Base-by-base conservation (phyloP, 2,888 invertebrate genomes). In the Lottia gigantea region DNA sequence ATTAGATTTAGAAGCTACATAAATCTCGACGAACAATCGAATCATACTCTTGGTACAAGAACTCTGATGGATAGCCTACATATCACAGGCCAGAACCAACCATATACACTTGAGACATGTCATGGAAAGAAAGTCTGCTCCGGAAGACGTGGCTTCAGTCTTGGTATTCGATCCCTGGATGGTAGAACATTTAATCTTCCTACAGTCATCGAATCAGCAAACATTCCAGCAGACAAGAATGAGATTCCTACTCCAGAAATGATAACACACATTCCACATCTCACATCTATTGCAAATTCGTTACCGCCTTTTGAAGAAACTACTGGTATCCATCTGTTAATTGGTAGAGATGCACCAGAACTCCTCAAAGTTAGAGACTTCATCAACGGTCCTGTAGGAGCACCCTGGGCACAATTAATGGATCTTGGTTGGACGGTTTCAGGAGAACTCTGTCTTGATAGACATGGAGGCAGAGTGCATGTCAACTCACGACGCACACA, bases 381-480 rank as follows among this genome's bases (percentile, higher is more conserved):
- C 11, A 55, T 55, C 23, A 19, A 55, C 23, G 55, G 55, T 55
- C 55, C 55, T 55, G 23, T 19, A 55, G 19, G 55, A 19, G 55
- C 55, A 55, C 55, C 55, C 23, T 55, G 55, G 55, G 55, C 55
- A n/a, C 55, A 55, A 55, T 23, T 8, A 19, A 19, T 55, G 23
- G 55, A 55, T 55, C 55, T 55, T 11, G 55, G 55, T 19, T 55
- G 19, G 55, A 55, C 19, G 2, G 55, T 19, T 55, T 55, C 55
- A 19, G 55, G 55, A 19, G 55, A 55, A 55, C 19, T 55, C n/a
- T 55, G 55, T 55, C 23, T 55, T 4, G 55, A 55, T 1, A 19
- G 55, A 55, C 55, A 55, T 19, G 55, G 55, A 55, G 55, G 55
- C 23, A 55, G 55, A 55, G 55, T 55, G 8, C 55, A 55, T 19